phyloP scores from a whole-genome alignment of 2,113 vertebrate species.

The Trematomus loennbergii region DNA sequence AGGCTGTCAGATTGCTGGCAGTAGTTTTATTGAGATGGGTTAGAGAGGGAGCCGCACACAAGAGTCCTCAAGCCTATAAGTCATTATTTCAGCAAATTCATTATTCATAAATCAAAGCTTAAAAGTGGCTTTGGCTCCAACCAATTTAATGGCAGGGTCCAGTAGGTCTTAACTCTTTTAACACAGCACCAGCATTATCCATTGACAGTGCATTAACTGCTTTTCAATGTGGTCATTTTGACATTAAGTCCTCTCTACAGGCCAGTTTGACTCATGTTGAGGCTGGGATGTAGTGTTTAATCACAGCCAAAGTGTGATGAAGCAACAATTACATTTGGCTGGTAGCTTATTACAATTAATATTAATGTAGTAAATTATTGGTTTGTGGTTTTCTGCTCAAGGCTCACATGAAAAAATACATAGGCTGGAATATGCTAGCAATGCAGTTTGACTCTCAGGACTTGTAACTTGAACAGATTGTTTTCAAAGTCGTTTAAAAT shows the following conservation, averaged over 20 bases:
- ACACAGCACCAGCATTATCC: slow-evolving; percentile 6
- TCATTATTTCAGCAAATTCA: slow-evolving; percentile 61
- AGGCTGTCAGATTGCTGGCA: slow-evolving; percentile 27
- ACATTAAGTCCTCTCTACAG: background rate
- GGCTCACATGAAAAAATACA: slow-evolving; percentile 6
- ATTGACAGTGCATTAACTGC: background rate
- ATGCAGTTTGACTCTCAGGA: slow-evolving; percentile 15
- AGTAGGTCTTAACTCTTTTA: slow-evolving; percentile 39
- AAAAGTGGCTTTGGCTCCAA: slow-evolving; percentile 39
- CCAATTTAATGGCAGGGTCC: slow-evolving; percentile 39
- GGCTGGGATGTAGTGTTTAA: slow-evolving; percentile 2
- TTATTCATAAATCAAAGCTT: slow-evolving; percentile 63
- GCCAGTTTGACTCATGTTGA: background rate
- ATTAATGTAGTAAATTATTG: slow-evolving; percentile 59
- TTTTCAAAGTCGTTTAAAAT: slow-evolving; percentile 4
- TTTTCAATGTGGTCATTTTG: background rate
- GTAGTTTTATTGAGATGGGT: slow-evolving; percentile 45
- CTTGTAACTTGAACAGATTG: slow-evolving; percentile 24
- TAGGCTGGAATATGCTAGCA: slow-evolving; percentile 12
- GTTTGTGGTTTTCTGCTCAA: slow-evolving; percentile 42
- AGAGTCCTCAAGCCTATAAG: slow-evolving; percentile 31
- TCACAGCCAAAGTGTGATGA: slow-evolving; percentile 21
- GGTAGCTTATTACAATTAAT: slow-evolving; percentile 49
- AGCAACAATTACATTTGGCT: slow-evolving; percentile 26
- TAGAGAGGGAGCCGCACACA: slow-evolving; percentile 38